phyloP scores from a whole-genome alignment of 2,888 invertebrate species.

The Trichogramma evanescens region DNA sequence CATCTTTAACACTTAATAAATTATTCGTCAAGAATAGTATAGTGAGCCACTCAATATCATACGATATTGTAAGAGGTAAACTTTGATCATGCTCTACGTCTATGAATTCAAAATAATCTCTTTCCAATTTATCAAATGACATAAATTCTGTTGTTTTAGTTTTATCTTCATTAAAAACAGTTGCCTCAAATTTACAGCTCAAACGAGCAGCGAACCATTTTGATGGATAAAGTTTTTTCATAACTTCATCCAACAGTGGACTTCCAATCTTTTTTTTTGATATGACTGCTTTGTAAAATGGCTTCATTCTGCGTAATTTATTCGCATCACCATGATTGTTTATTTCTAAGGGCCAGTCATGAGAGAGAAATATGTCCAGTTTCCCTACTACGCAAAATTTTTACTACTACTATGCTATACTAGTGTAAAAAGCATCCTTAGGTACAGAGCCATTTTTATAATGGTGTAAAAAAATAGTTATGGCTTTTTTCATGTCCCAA shows the following conservation, averaged over 20 bases:
- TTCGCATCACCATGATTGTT: slow-evolving; percentile 76
- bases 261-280: slow-evolving; percentile 78
- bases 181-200: slow-evolving; percentile 90
- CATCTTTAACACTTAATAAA: slow-evolving; percentile 66
- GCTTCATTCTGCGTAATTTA: slow-evolving; percentile 58
- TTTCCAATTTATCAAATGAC: slow-evolving; percentile 87
- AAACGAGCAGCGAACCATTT: slow-evolving; percentile 98
- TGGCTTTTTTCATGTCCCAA: slow-evolving; percentile 31
- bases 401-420: too few relatives aligned
- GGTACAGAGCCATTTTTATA: slow-evolving; percentile 24
- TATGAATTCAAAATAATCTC: slow-evolving; percentile 82
- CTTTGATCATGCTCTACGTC: slow-evolving; percentile 57
- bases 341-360: slow-evolving; percentile 94
- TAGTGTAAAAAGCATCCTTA: slow-evolving; percentile 7
- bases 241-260: slow-evolving; percentile 72
- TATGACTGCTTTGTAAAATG: slow-evolving; percentile 80
- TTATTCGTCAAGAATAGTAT: slow-evolving; percentile 84
- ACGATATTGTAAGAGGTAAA: slow-evolving; percentile 52
- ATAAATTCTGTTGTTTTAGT: slow-evolving; percentile 69
- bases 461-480: slow-evolving; percentile 28
- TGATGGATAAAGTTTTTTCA: slow-evolving; percentile 70
- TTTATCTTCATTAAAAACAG: slow-evolving; percentile 65
- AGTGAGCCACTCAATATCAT: slow-evolving; percentile 93
- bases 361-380: slow-evolving; percentile 86
- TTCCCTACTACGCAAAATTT: slow-evolving; percentile 35